phyloP scores from a whole-genome alignment of 2,113 vertebrate genomes.

The Tilapia sparmanii region DNA sequence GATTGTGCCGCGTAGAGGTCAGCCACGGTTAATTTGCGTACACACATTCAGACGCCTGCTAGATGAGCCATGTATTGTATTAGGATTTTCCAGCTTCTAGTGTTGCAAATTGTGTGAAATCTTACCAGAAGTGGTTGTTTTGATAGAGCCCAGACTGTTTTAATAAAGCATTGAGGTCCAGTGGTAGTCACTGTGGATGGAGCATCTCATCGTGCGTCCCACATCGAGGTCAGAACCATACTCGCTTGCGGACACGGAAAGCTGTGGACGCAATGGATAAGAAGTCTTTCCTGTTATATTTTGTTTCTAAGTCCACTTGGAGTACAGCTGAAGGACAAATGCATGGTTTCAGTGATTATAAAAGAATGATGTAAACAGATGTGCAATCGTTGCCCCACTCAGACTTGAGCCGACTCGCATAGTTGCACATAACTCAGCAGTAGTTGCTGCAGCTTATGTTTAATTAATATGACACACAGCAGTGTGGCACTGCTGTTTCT shows the following conservation, averaged over 20 bases:
- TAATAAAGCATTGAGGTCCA: background rate
- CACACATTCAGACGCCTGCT: background rate
- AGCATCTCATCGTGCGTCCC: background rate
- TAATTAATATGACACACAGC: background rate
- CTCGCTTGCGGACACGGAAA: background rate
- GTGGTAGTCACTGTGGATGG: background rate
- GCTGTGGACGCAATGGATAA: background rate
- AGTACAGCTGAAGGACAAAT: background rate
- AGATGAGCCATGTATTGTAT: background rate
- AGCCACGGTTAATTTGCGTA: background rate
- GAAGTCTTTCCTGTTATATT: background rate
- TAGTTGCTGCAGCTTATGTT: background rate
- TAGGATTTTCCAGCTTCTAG: background rate
- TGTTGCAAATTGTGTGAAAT: background rate
- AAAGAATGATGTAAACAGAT: background rate
- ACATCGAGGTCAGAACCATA: background rate
- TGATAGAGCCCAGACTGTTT: background rate
- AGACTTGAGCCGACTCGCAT: background rate
- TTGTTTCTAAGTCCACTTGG: background rate
- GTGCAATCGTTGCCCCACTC: background rate
- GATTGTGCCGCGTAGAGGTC: background rate
- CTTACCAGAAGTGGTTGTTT: background rate
- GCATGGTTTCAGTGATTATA: background rate
- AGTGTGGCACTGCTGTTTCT: background rate
- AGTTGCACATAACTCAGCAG: background rate